Conservation (phyloP, 2,888 invertebrate genomes). For the Glaucopsyche alexis region DNA sequence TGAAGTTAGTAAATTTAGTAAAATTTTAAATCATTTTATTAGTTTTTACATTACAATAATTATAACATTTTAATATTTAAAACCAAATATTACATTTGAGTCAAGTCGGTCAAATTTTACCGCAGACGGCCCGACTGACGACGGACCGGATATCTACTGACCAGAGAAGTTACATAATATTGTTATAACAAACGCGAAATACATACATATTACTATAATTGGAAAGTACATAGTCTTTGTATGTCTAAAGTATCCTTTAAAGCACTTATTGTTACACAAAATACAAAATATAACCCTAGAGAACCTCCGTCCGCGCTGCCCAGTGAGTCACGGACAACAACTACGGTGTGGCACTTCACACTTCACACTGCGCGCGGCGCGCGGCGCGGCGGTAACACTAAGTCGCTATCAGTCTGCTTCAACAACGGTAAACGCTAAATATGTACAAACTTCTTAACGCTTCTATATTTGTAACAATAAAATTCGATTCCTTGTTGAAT, state of each 20-base stretch:
- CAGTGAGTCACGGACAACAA: not conserved
- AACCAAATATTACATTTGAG: no score
- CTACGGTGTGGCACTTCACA: no score
- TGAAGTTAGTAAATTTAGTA: not conserved
- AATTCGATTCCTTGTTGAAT: slow-evolving; percentile 29
- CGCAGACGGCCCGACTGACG: not conserved
- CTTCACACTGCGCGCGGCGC: no score
- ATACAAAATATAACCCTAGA: slow-evolving; percentile 13
- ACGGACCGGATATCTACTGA: not conserved
- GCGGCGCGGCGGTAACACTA: slow-evolving; percentile 46
- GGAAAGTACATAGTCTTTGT: not conserved
- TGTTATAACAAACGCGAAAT: not conserved
- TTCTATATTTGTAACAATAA: slow-evolving; percentile 31
- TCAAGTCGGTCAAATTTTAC: no score
- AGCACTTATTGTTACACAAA: slow-evolving; percentile 17
- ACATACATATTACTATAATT: not conserved
- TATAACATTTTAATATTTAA: no score
- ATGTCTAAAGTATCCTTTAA: not conserved
- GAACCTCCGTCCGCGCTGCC: not conserved
- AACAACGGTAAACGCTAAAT: slow-evolving; percentile 55
- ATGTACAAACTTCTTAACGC: slow-evolving; percentile 32
- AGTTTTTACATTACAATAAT: no score
- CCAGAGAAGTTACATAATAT: not conserved
- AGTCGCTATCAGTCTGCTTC: slow-evolving; percentile 71
- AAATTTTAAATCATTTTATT: not conserved